Evolutionary conservation across 2,797 vertebrate species (phyloP).

Genomic region (Acomys russatus): DNA sequence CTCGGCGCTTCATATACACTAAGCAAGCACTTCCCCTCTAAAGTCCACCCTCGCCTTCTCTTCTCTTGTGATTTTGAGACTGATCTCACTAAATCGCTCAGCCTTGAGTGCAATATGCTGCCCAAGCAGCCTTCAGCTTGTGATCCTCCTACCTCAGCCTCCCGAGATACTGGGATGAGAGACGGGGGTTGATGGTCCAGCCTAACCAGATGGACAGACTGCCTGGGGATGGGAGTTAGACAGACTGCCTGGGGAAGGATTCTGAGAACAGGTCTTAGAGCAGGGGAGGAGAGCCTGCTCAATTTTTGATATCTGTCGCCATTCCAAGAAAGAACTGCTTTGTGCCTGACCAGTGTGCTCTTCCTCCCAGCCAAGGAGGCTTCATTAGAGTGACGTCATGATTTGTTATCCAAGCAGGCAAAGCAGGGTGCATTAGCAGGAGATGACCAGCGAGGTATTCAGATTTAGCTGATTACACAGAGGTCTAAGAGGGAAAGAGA

Average conservation of each 20-base stretch:
- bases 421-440: neutral
- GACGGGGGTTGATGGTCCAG: neutral
- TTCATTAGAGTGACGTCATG: neutral
- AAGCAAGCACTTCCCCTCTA: neutral
- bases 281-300: neutral
- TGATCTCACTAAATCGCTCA: neutral
- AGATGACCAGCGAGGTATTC: neutral
- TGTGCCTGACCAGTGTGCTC: neutral
- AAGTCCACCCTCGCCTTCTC: neutral
- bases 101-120: neutral
- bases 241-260: neutral
- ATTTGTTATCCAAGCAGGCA: neutral
- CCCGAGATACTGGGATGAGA: neutral
- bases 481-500: neutral
- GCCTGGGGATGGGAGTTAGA: neutral
- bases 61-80: neutral
- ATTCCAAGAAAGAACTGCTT: neutral
- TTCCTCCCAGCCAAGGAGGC: neutral
- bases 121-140: neutral
- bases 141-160: neutral
- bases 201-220: neutral
- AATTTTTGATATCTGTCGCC: accelerated
- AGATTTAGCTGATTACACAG: neutral
- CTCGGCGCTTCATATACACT: neutral
- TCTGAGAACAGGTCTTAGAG: neutral